Conservation (phyloP, 2,888 invertebrate genomes). For the Sclerodermus sp. region DNA sequence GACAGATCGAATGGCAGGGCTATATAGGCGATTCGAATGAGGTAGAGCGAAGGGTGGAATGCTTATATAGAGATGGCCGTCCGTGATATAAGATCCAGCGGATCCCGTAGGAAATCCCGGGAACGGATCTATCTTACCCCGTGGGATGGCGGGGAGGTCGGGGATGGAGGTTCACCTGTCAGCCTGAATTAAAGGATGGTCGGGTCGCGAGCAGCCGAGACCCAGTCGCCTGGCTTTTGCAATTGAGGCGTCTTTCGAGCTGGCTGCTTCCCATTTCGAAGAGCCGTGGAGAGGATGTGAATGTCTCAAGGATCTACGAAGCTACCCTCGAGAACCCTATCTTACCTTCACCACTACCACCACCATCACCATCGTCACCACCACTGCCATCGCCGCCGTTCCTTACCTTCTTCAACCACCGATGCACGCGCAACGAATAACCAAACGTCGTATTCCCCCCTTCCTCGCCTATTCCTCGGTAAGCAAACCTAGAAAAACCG, state of each 20-base stretch:
- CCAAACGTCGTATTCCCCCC: too few relatives aligned
- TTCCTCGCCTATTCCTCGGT: too few relatives aligned
- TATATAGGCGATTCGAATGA: slow-evolving; percentile 29
- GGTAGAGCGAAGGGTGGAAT: slow-evolving; percentile 36
- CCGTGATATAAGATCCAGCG: slow-evolving; percentile 56
- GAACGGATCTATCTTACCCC: slow-evolving; percentile 58
- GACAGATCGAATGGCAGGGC: slow-evolving; percentile 29
- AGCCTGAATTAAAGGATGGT: slow-evolving; percentile 64
- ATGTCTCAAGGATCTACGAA: slow-evolving; percentile 16
- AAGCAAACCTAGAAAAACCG: too few relatives aligned
- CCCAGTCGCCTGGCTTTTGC: slow-evolving; percentile 27
- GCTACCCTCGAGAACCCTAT: slow-evolving; percentile 13
- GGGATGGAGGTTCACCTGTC: slow-evolving; percentile 60
- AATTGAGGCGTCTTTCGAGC: slow-evolving; percentile 39
- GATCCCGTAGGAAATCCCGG: slow-evolving; percentile 58
- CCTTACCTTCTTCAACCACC: too few relatives aligned
- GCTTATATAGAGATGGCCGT: slow-evolving; percentile 56
- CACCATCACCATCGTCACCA: too few relatives aligned
- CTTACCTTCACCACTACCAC: not conserved
- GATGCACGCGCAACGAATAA: too few relatives aligned
- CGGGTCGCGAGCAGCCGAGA: slow-evolving; percentile 39
- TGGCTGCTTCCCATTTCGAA: slow-evolving; percentile 24
- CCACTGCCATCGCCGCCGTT: too few relatives aligned
- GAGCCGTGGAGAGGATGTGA: slow-evolving; percentile 18
- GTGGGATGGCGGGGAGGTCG: slow-evolving; percentile 47